Percentiles rank a stretch among this genome's conserved stretches.
Evolutionary conservation across 2,113 vertebrate genomes (phyloP).

Genomic region (Empidonax traillii): DNA sequence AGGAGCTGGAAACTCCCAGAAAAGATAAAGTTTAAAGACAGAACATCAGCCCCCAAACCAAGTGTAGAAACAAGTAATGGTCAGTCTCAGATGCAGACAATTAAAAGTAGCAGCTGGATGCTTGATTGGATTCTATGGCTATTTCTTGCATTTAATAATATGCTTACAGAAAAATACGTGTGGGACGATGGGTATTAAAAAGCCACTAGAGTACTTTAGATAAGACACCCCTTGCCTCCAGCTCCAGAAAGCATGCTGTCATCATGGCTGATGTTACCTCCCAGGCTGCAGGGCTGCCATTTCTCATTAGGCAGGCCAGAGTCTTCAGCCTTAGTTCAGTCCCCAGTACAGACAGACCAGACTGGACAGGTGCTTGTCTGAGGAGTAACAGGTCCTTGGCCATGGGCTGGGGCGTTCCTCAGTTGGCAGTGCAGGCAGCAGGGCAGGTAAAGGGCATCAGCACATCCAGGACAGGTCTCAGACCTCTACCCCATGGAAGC

Average conservation of each 20-base stretch:
- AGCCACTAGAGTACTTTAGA: not conserved
- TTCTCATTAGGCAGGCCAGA: accelerated
- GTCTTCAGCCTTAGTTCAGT: not conserved
- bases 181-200: not conserved
- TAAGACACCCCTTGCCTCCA: accelerated
- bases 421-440: not conserved
- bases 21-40: not conserved
- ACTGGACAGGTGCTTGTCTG: not conserved
- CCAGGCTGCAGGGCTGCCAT: not conserved
- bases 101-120: not conserved
- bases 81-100: accelerated
- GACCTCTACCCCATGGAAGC: not conserved
- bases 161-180: not conserved
- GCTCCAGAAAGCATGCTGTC: not conserved
- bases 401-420: accelerated
- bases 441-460: not conserved
- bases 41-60: not conserved
- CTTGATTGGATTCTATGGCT: not conserved
- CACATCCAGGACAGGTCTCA: not conserved
- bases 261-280: not conserved
- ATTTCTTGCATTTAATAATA: not conserved
- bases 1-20: not conserved
- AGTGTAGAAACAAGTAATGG: not conserved
- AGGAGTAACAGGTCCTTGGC: accelerated
- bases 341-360: accelerated